These are phyloP conservation scores for Cydia splendana DNA, from an alignment of 1,140 invertebrate species.

Conservation along the genomic window DNA sequence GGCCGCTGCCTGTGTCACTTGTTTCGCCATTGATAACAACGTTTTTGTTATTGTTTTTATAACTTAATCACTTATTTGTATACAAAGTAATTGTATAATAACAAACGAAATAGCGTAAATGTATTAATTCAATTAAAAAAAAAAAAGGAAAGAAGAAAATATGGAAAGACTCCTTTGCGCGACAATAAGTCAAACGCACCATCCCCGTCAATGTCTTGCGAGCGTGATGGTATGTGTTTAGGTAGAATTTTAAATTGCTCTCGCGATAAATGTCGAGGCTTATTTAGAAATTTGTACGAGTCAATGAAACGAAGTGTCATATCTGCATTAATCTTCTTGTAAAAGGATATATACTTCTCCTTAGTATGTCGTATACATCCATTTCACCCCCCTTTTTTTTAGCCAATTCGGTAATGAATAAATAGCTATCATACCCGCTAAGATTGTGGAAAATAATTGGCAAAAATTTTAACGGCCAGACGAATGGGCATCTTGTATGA, in stretches of 20 bases:
- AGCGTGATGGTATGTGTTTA: background rate
- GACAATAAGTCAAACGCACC: background rate
- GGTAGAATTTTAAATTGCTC: background rate
- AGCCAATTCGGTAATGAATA: background rate
- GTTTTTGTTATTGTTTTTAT: too few relatives aligned
- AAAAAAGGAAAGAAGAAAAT: too few relatives aligned
- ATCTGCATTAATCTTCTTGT: background rate
- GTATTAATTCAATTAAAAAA: too few relatives aligned
- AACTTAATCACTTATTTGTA: too few relatives aligned
- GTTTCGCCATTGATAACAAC: too few relatives aligned
- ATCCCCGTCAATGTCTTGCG: background rate
- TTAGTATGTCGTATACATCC: background rate
- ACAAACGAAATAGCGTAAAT: too few relatives aligned
- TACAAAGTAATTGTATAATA: too few relatives aligned
- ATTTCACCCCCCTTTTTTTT: background rate
- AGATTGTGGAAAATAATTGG: background rate
- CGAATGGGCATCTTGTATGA: too few relatives aligned
- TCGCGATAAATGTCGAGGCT: background rate
- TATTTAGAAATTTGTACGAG: background rate
- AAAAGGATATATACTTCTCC: conserved; percentile 4
- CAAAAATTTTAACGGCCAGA: background rate
- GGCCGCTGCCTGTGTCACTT: too few relatives aligned
- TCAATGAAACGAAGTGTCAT: background rate
- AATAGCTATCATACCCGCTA: background rate
- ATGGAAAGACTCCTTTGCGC: background rate